phyloP scores from a whole-genome alignment of 2,113 vertebrate species.

The Rhipidura dahli region DNA sequence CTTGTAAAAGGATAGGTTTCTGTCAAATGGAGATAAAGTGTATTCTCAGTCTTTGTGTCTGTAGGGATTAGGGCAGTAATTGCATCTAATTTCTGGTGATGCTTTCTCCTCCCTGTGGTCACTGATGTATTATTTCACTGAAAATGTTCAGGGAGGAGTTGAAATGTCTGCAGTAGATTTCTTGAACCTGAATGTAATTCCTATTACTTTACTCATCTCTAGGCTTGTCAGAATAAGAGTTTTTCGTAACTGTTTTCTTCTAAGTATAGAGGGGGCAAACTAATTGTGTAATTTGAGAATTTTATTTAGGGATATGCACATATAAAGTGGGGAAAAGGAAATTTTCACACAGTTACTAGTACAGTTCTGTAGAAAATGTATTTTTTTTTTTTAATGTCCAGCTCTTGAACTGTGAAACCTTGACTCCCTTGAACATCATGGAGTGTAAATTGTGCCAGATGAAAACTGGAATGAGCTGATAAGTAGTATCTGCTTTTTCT shows the following conservation, averaged over 20 bases:
- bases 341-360: background rate
- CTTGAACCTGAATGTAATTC: background rate
- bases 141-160: background rate
- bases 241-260: background rate
- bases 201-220: background rate
- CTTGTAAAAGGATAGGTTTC: slow-evolving; percentile 22
- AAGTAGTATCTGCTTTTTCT: background rate
- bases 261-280: background rate
- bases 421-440: background rate
- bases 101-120: slow-evolving; percentile 13
- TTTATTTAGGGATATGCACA: background rate
- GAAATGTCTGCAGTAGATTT: background rate
- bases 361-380: background rate
- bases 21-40: slow-evolving; percentile 34
- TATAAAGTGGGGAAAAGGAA: background rate
- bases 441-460: background rate
- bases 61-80: slow-evolving; percentile 32
- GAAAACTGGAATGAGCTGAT: background rate
- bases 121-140: slow-evolving; percentile 9
- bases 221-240: background rate
- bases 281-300: background rate
- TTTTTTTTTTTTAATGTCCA: background rate
- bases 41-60: slow-evolving; percentile 13
- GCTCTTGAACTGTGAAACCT: background rate
- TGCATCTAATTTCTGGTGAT: slow-evolving; percentile 36